phyloP scores from a whole-genome alignment of 2,797 vertebrate genomes.

The Scarus forsteni region DNA sequence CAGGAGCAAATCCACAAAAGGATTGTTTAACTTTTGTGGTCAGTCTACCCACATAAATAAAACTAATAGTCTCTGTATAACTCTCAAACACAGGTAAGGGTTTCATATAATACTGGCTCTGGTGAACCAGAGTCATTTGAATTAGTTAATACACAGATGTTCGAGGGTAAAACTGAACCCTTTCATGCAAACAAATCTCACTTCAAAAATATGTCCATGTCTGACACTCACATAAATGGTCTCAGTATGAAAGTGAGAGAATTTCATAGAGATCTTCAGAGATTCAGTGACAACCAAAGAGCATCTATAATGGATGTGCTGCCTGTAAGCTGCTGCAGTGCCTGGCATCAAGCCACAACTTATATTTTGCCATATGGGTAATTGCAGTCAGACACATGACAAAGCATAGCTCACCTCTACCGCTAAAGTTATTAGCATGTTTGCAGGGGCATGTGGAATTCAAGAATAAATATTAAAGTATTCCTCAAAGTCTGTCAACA shows the following conservation, averaged over 20 bases:
- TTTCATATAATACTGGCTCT: neutral
- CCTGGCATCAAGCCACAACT: neutral
- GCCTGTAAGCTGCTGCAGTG: neutral
- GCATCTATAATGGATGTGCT: neutral
- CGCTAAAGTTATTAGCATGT: neutral
- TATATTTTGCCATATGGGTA: neutral
- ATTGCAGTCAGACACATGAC: neutral
- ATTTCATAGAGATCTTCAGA: neutral
- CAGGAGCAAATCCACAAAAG: neutral
- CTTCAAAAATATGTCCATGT: neutral
- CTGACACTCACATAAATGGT: neutral
- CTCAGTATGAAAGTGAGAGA: too few relatives aligned
- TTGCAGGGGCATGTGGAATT: neutral
- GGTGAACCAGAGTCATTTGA: neutral
- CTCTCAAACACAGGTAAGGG: neutral
- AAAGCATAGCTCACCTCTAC: neutral
- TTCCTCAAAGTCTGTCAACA: too few relatives aligned
- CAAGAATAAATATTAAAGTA: too few relatives aligned
- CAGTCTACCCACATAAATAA: neutral
- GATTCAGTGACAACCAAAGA: neutral
- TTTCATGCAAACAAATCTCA: neutral
- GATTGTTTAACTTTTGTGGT: neutral
- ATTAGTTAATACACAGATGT: neutral
- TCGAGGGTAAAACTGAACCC: neutral
- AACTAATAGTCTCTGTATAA: neutral